Evolutionary conservation across 2,113 vertebrate genomes (phyloP).

Genomic region (Apteryx owenii): DNA sequence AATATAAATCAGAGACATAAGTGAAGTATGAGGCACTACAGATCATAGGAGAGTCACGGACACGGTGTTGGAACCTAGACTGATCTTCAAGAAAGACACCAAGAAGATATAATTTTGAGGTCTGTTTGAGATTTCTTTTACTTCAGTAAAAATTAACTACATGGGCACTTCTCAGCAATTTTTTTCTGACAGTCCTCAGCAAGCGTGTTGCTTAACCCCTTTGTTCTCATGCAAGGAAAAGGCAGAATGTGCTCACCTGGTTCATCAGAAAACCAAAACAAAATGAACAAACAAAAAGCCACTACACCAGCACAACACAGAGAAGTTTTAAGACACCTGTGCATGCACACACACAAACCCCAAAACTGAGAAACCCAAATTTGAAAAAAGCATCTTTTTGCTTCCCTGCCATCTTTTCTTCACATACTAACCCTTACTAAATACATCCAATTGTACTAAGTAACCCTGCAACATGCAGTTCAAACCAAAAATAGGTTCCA

Average conservation of each 20-base stretch:
- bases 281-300: neutral
- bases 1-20: neutral
- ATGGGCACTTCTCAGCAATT: neutral
- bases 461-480: neutral
- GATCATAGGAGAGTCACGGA: neutral
- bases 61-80: neutral
- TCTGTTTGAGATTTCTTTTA: neutral
- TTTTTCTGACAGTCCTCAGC: neutral
- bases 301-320: neutral
- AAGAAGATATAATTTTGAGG: neutral
- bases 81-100: neutral
- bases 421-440: neutral
- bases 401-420: neutral
- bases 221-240: neutral
- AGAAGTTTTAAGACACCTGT: neutral
- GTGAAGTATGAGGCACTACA: neutral
- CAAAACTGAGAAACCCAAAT: accelerated
- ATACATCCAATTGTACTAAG: neutral
- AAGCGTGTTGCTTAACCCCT: neutral
- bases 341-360: neutral
- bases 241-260: neutral
- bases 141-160: neutral
- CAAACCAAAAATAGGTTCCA: neutral
- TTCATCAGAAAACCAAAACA: neutral
- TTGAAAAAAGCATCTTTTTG: neutral